These are phyloP conservation scores for Poecilus cupreus DNA, from an alignment of 2,888 invertebrate genomes.

Conservation along the genomic window DNA sequence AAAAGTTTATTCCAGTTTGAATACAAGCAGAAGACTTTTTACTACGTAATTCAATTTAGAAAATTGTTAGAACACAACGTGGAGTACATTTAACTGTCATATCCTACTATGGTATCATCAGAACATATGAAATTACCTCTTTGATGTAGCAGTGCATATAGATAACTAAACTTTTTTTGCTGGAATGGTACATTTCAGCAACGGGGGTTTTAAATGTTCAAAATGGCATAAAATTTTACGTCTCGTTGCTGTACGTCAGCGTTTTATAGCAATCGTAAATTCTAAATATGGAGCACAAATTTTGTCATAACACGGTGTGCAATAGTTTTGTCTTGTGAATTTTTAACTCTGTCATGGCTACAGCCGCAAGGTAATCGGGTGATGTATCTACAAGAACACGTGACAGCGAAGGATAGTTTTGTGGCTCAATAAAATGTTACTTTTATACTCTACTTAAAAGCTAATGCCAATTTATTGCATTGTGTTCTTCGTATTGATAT, in stretches of 20 bases:
- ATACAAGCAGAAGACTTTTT: conserved; percentile 34
- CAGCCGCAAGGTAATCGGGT: conserved; percentile 1
- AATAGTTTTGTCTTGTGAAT: conserved; percentile 49
- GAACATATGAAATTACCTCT: conserved; percentile 22
- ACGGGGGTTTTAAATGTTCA: conserved; percentile 56
- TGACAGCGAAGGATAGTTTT: neutral
- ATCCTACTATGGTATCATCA: conserved; percentile 10
- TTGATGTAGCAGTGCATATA: conserved; percentile 36
- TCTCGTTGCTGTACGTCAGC: conserved; percentile 51
- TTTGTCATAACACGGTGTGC: conserved; percentile 46
- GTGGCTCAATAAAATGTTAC: neutral
- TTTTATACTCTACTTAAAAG: neutral
- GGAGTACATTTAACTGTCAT: neutral
- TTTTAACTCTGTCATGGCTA: conserved; percentile 32
- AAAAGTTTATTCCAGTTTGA: neutral
- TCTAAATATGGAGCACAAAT: conserved; percentile 57
- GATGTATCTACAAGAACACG: neutral
- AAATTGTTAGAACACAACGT: conserved; percentile 21
- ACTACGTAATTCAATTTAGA: conserved; percentile 45
- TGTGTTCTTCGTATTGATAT: neutral
- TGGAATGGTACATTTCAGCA: conserved; percentile 29
- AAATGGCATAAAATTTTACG: conserved; percentile 56
- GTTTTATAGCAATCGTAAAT: conserved; percentile 55
- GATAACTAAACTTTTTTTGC: conserved; percentile 34
- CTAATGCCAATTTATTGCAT: conserved; percentile 6